phyloP scores from a whole-genome alignment of 2,113 vertebrate genomes.

The Gavia stellata region DNA sequence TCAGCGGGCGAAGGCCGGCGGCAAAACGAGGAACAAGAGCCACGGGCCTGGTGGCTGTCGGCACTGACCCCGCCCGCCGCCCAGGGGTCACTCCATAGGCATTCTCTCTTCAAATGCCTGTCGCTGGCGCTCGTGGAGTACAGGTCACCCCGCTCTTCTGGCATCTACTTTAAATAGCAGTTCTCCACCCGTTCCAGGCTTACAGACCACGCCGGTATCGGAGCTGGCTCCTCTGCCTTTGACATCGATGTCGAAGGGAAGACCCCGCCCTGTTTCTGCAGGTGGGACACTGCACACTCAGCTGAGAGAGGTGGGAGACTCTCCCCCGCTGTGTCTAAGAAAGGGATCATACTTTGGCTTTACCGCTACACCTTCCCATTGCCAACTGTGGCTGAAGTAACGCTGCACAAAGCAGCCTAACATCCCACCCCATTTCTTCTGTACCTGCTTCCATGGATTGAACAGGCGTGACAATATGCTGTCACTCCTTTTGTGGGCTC shows the following conservation, averaged over 20 bases:
- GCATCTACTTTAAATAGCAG: too few relatives aligned
- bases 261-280: fast-evolving
- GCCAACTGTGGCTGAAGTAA: not conserved
- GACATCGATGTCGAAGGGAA: fast-evolving
- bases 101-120: too few relatives aligned
- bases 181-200: too few relatives aligned
- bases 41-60: too few relatives aligned
- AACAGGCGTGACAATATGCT: fast-evolving
- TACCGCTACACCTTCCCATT: fast-evolving
- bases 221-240: not conserved
- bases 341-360: fast-evolving
- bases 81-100: too few relatives aligned
- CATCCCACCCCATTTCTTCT: fast-evolving
- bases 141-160: not conserved
- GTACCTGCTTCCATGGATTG: fast-evolving
- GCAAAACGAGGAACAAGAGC: too few relatives aligned
- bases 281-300: fast-evolving
- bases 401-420: too few relatives aligned
- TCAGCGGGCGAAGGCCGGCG: not conserved
- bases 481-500: not conserved
- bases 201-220: fast-evolving
- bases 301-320: fast-evolving
- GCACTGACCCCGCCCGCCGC: too few relatives aligned
- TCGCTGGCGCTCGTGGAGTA: fast-evolving
- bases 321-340: fast-evolving